Evolutionary conservation across 2,113 vertebrate species (phyloP), one percentile per base, ranked within the genome.

Genomic region (Turnix velox): DNA sequence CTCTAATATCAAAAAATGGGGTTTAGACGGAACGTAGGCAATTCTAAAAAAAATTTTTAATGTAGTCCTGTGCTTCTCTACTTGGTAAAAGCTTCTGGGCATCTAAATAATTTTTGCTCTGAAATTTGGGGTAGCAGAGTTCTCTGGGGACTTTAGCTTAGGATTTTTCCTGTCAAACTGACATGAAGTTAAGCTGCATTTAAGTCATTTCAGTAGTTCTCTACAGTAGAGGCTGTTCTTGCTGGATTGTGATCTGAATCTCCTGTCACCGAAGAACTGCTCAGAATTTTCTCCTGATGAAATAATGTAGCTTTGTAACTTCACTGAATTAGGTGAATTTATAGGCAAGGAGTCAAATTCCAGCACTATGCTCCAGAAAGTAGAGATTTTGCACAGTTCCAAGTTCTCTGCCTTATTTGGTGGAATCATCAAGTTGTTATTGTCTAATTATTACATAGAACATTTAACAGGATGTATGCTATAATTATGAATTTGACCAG

Each of bases 391-490:
- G 55, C 46, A 37, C 18, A 77, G 43, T 31, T 75, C 65, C 7
- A 45, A 13, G n/a, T 71, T 45, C 33, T 93, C 37, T 71, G 22
- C 11, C 88, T 93, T 80, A 45, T 63, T 67, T 42, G 85, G 27
- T 51, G 55, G 39, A 90, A 72, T 83, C 25, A 3, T 61, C 69
- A 71, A 67, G 35, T 77, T 74, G 25, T 54, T 87, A 57, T 40
- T 25, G 54, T 48, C 35, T 87, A 91, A 91, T 88, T 91, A 90
- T 81, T 95, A 68, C 52, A 80, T 18, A 33, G 84, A 95, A 93
- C 31, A 52, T 89, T 95, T 88, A 95, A 92, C 82, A 45, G 87
- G 88, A 54, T 58, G 43, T 80, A 27, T 92, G 54, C 83, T 91
- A 42, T 58, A 89, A 89, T 94, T 89, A 77, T 39, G 55, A 82